Conservation (phyloP, 2,888 invertebrate genomes). For the Galerucella calmariensis region DNA sequence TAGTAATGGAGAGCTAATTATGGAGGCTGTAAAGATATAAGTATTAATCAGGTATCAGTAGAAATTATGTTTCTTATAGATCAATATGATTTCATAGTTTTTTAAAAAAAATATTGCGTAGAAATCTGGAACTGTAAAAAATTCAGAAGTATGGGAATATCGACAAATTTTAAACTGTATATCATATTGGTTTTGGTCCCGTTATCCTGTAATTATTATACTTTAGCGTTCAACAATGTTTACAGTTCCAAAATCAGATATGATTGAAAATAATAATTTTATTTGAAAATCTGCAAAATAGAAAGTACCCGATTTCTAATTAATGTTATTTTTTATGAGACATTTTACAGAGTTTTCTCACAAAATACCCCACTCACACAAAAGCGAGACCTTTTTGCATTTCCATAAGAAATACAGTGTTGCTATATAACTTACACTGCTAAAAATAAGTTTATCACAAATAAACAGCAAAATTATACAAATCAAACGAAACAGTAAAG, state of each 20-base stretch:
- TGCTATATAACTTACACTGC: too few species aligned
- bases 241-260: background rate
- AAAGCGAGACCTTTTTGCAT: too few species aligned
- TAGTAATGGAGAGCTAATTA: background rate
- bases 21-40: background rate
- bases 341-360: background rate
- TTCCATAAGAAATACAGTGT: too few species aligned
- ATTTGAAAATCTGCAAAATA: too few species aligned
- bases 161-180: background rate
- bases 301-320: background rate
- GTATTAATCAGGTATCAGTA: background rate
- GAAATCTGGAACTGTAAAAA: background rate
- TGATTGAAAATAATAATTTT: background rate
- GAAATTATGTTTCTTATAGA: too few species aligned
- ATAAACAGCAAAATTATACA: too few species aligned
- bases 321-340: conserved; percentile 1
- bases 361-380: too few species aligned
- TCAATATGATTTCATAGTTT: too few species aligned
- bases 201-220: background rate
- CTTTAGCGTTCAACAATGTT: background rate
- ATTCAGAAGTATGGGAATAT: background rate
- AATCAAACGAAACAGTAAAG: too few species aligned
- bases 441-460: too few species aligned
- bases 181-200: background rate
- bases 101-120: too few species aligned